Evolutionary conservation across 2,888 invertebrate species (phyloP).

Genomic region (Leptinotarsa tumamoca): DNA sequence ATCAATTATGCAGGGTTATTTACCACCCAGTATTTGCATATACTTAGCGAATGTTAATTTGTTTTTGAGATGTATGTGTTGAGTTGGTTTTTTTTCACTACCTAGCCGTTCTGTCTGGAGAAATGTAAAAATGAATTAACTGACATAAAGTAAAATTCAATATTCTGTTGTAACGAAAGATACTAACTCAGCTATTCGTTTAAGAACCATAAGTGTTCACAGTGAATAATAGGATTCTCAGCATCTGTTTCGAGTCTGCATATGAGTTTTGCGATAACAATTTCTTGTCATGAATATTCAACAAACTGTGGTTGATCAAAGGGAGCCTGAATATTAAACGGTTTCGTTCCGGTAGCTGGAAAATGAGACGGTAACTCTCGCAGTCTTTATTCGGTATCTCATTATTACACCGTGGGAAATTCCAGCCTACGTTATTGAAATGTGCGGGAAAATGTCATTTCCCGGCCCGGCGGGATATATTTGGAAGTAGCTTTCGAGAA

Average conservation of each 20-base stretch:
- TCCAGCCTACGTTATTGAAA: background rate
- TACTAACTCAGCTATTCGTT: background rate
- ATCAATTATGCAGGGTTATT: too few relatives aligned
- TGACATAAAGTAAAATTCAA: too few relatives aligned
- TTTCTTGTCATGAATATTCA: constrained; percentile 20
- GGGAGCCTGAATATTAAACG: background rate
- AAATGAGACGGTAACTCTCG: constrained; percentile 4
- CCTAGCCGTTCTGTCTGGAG: too few relatives aligned
- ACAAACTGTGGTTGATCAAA: constrained; percentile 4
- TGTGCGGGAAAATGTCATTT: background rate
- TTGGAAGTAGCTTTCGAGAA: background rate
- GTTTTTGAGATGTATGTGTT: too few relatives aligned
- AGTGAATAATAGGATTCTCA: background rate
- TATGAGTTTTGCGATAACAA: background rate
- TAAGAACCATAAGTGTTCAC: background rate
- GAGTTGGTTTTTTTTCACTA: too few relatives aligned
- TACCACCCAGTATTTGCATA: too few relatives aligned
- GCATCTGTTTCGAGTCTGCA: background rate
- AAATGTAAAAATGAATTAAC: too few relatives aligned
- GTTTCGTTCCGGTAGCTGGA: background rate
- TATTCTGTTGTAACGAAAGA: background rate
- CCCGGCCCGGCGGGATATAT: background rate
- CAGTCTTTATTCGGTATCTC: background rate
- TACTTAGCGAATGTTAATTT: too few relatives aligned
- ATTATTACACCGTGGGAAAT: background rate